A percentile compares a stretch with the other conserved stretches of the same genome.
Evolutionary conservation across 2,797 vertebrate genomes (phyloP).

Genomic region (Vireo griseus): DNA sequence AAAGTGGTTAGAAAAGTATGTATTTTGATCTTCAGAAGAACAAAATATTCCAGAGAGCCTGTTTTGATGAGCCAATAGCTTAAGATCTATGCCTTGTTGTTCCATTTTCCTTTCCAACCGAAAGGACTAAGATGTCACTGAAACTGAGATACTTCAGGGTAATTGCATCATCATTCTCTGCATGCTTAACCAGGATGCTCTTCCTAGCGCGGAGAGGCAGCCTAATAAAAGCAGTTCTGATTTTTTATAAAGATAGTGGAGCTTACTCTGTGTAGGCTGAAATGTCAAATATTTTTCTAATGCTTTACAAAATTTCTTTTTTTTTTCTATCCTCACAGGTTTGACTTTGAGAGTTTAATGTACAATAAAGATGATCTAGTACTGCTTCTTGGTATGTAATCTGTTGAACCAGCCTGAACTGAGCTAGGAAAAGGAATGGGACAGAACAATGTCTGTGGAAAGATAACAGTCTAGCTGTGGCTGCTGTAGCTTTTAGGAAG

Average conservation of each 20-base stretch:
- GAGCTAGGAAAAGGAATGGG: neutral
- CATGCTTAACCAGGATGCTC: neutral
- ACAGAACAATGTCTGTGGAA: neutral
- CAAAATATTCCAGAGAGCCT: neutral
- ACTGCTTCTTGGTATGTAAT: neutral
- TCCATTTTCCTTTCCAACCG: neutral
- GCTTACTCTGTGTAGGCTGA: neutral
- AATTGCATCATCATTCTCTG: neutral
- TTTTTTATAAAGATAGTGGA: neutral
- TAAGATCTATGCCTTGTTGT: neutral
- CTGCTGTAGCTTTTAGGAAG: neutral
- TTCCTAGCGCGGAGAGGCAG: neutral
- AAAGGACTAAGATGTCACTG: neutral
- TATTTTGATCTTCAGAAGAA: neutral
- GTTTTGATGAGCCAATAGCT: neutral
- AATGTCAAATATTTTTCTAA: neutral
- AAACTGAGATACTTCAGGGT: neutral
- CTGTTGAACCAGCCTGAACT: neutral
- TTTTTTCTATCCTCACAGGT: neutral
- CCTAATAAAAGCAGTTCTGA: neutral
- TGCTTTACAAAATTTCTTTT: neutral
- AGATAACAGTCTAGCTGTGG: neutral
- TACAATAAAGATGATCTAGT: neutral
- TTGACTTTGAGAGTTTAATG: neutral
- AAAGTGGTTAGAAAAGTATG: neutral